phyloP scores from a whole-genome alignment of 2,113 vertebrate genomes.

The Prunella himalayana region DNA sequence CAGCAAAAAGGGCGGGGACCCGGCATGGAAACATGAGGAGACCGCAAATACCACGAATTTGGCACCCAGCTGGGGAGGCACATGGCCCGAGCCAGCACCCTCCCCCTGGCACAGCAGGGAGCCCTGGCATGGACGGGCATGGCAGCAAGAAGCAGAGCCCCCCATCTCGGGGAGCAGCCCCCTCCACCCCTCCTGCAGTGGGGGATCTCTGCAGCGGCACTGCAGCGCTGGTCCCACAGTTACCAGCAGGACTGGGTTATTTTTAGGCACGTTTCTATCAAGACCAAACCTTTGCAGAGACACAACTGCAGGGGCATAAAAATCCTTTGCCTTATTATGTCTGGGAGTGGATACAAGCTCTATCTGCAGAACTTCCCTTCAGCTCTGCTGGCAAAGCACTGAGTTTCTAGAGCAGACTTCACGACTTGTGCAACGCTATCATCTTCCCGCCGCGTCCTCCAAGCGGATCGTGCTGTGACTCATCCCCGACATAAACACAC shows the following conservation, averaged over 20 bases:
- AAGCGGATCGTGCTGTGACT: not conserved
- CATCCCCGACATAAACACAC: not conserved
- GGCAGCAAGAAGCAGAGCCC: not conserved
- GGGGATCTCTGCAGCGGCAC: not conserved
- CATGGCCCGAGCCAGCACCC: rapidly evolving
- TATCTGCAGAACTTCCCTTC: not conserved
- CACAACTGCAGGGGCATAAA: not conserved
- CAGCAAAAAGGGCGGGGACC: not conserved
- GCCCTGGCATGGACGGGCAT: rapidly evolving
- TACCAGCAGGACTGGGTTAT: rapidly evolving
- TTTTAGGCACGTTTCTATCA: not conserved
- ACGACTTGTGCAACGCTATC: not conserved
- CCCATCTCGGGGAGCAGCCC: not conserved
- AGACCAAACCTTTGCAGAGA: not conserved
- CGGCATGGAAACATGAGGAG: not conserved
- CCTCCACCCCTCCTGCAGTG: rapidly evolving
- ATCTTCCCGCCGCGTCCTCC: not conserved
- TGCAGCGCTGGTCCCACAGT: not conserved
- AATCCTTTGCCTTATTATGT: not conserved
- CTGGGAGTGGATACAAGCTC: not conserved
- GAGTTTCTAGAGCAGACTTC: not conserved
- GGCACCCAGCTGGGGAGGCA: not conserved
- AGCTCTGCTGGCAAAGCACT: not conserved
- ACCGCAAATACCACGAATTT: not conserved
- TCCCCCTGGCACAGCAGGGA: rapidly evolving